phyloP scores from a whole-genome alignment of 2,797 vertebrate species.

The Prionace glauca region DNA sequence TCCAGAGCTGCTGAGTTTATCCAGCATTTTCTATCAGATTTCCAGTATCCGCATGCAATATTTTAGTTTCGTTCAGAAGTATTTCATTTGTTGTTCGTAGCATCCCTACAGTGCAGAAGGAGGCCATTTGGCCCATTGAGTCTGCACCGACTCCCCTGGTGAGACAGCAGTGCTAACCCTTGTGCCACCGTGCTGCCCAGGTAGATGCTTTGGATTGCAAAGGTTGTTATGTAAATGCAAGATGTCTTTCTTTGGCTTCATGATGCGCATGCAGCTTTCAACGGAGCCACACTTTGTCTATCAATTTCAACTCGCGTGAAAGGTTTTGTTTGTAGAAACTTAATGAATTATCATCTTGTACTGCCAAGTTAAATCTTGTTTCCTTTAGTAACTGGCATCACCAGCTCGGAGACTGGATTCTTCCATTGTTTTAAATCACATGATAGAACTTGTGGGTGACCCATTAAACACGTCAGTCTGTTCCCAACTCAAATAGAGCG shows the following conservation, averaged over 20 bases:
- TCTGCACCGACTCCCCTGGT: too few relatives aligned
- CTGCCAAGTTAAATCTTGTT: not conserved
- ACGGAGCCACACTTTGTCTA: not conserved
- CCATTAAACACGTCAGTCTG: not conserved
- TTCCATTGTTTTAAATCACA: not conserved
- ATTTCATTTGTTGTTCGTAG: not conserved
- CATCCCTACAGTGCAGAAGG: too few relatives aligned
- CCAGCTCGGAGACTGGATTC: not conserved
- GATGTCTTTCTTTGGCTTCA: not conserved
- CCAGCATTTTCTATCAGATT: too few relatives aligned
- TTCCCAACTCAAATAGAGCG: not conserved
- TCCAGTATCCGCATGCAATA: too few relatives aligned
- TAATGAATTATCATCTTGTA: not conserved
- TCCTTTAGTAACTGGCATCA: not conserved
- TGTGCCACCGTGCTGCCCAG: too few relatives aligned
- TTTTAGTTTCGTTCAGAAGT: not conserved
- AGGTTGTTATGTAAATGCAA: not conserved
- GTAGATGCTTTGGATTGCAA: not conserved
- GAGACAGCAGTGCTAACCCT: too few relatives aligned
- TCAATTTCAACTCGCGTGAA: not conserved
- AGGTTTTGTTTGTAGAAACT: not conserved
- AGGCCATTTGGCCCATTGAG: too few relatives aligned
- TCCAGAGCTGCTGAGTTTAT: too few relatives aligned
- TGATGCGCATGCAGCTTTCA: too few relatives aligned
- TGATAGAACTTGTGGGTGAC: not conserved